A percentile compares a stretch with the other conserved stretches of the same genome.
Conservation (phyloP, 2,113 vertebrate species). For the Labrus mixtus region DNA sequence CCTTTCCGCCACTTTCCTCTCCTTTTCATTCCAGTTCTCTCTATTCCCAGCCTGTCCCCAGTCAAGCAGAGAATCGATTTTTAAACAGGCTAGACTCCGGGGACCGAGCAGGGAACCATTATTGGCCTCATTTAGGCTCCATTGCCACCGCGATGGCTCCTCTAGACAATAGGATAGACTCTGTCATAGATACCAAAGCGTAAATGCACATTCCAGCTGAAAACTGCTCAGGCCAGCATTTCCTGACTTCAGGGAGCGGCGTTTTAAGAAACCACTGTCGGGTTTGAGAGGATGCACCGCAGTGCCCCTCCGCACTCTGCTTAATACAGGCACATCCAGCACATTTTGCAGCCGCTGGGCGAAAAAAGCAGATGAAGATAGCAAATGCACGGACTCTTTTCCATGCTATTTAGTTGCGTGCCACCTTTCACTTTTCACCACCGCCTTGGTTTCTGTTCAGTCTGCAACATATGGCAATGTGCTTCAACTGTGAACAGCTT, state of each 20-base stretch:
- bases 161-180: conserved; percentile 75
- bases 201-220: conserved; percentile 68
- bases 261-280: conserved; percentile 45
- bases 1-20: conserved; percentile 47
- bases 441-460: conserved; percentile 2
- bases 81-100: conserved; percentile 77
- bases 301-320: conserved; percentile 38
- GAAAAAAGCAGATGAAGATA: conserved; percentile 33
- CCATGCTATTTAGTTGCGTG: conserved; percentile 23
- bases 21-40: conserved; percentile 54
- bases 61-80: conserved; percentile 80
- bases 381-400: conserved; percentile 37
- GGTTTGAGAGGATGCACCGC: conserved; percentile 43
- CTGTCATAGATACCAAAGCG: conserved; percentile 70
- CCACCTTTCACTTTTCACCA: conserved; percentile 38
- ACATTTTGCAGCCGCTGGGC: conserved; percentile 56
- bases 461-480: conserved; percentile 51
- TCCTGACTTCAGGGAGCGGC: conserved; percentile 64
- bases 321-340: conserved; percentile 58
- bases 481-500: conserved; percentile 41
- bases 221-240: conserved; percentile 75
- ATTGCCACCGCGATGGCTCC: conserved; percentile 69
- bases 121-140: conserved; percentile 81
- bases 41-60: conserved; percentile 70
- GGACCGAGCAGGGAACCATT: conserved; percentile 72